phyloP scores from a whole-genome alignment of 2,888 invertebrate species.

The Acronicta psi region DNA sequence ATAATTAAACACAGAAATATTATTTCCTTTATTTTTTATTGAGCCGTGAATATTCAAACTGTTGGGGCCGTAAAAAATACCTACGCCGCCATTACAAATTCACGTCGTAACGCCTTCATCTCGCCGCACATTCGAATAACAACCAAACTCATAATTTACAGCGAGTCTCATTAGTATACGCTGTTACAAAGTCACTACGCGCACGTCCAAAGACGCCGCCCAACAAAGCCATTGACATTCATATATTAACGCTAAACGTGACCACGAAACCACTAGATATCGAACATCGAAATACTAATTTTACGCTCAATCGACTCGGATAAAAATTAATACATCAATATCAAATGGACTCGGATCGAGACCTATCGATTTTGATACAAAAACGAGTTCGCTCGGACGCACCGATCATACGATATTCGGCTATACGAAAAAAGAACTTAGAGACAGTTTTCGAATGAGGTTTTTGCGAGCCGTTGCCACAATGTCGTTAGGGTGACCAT shows the following conservation, averaged over 20 bases:
- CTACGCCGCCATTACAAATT: conserved; percentile 77
- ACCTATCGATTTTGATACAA: conserved; percentile 61
- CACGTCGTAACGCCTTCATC: conserved; percentile 81
- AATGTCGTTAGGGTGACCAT: conserved; percentile 85
- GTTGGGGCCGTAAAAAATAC: conserved; percentile 69
- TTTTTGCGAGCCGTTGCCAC: conserved; percentile 81
- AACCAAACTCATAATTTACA: conserved; percentile 81
- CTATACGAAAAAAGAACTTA: conserved; percentile 69
- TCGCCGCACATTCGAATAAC: conserved; percentile 79
- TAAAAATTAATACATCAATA: conserved; percentile 86
- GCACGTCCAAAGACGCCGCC: conserved; percentile 74
- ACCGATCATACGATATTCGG: conserved; percentile 61
- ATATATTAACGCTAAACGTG: conserved; percentile 84
- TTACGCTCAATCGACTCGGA: conserved; percentile 84
- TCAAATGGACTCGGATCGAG: conserved; percentile 60
- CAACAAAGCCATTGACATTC: conserved; percentile 80
- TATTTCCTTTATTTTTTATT: conserved; percentile 50
- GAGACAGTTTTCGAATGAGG: conserved; percentile 74
- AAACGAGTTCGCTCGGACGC: conserved; percentile 70
- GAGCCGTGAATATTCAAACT: conserved; percentile 55
- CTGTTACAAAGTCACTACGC: conserved; percentile 73
- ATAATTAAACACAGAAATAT: conserved; percentile 52
- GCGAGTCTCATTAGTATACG: conserved; percentile 81
- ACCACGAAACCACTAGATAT: conserved; percentile 79
- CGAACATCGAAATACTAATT: conserved; percentile 78